These are phyloP conservation scores for Phainopepla nitens DNA, from an alignment of 2,113 vertebrate genomes.

Conservation along the genomic window DNA sequence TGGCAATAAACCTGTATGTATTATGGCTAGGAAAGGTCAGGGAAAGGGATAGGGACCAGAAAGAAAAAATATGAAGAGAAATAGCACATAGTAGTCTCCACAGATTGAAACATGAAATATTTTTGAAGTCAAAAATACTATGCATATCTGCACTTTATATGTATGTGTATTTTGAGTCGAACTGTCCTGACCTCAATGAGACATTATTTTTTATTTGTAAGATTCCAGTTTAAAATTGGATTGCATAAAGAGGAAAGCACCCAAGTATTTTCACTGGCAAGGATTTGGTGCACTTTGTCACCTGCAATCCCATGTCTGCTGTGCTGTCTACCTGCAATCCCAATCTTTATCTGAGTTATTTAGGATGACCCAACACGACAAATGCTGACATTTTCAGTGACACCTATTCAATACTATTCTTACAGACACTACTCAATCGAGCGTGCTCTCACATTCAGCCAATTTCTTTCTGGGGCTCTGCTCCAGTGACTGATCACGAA, in stretches of 20 bases:
- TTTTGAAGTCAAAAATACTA: background rate
- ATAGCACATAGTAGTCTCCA: background rate
- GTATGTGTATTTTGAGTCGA: background rate
- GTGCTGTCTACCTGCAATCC: background rate
- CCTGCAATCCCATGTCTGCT: background rate
- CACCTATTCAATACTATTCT: background rate
- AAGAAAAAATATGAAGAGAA: background rate
- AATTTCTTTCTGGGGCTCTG: constrained; percentile 20
- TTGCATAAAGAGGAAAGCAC: background rate
- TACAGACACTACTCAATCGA: background rate
- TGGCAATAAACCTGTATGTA: background rate
- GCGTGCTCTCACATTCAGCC: background rate
- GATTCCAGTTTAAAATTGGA: background rate
- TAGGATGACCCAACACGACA: background rate
- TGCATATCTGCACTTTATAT: background rate
- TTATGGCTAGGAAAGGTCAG: background rate
- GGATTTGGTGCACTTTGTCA: background rate
- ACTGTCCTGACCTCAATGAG: background rate
- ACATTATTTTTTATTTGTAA: background rate
- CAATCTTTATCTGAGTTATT: background rate
- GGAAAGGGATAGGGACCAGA: background rate
- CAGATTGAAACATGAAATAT: background rate
- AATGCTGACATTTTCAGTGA: background rate
- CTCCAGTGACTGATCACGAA: constrained; percentile 29
- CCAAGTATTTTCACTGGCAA: background rate